phyloP scores from a whole-genome alignment of 2,797 vertebrate genomes.

The Melanotaenia pygmaea region DNA sequence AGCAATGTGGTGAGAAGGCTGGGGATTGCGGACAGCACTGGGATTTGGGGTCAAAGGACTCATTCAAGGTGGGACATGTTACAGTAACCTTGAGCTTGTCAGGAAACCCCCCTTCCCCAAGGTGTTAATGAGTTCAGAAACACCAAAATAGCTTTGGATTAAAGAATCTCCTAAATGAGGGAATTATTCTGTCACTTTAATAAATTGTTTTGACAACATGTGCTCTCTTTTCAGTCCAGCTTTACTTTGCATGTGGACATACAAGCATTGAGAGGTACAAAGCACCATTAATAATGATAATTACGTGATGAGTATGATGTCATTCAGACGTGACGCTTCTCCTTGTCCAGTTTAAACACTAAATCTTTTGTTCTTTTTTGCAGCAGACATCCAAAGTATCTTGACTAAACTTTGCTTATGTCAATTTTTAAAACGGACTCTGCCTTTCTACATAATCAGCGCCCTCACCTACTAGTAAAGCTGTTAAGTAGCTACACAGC shows the following conservation, averaged over 20 bases:
- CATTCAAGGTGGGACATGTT: conserved; percentile 76
- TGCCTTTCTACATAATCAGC: conserved; percentile 64
- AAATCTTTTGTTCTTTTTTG: conserved; percentile 47
- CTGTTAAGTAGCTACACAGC: conserved; percentile 75
- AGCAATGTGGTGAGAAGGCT: conserved; percentile 75
- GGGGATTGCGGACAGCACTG: conserved; percentile 75
- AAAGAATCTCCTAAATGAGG: conserved; percentile 69
- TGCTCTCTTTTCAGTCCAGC: conserved; percentile 65
- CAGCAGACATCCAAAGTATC: conserved; percentile 58
- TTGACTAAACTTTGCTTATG: conserved; percentile 53
- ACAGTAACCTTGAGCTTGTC: conserved; percentile 74
- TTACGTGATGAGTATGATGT: conserved; percentile 58
- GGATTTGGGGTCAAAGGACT: conserved; percentile 79
- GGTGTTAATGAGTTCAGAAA: conserved; percentile 78
- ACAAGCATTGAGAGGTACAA: conserved; percentile 66
- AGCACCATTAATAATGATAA: conserved; percentile 77
- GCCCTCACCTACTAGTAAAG: conserved; percentile 64
- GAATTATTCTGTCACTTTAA: conserved; percentile 69
- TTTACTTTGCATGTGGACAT: conserved; percentile 71
- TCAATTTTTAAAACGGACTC: conserved; percentile 63
- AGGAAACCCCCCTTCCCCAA: conserved; percentile 54
- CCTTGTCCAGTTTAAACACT: conserved; percentile 45
- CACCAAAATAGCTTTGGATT: conserved; percentile 78
- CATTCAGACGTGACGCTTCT: conserved; percentile 45
- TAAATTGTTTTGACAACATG: conserved; percentile 63